Evolutionary conservation across 2,797 vertebrate genomes (phyloP).

Genomic region (Rhynchotus rufescens): DNA sequence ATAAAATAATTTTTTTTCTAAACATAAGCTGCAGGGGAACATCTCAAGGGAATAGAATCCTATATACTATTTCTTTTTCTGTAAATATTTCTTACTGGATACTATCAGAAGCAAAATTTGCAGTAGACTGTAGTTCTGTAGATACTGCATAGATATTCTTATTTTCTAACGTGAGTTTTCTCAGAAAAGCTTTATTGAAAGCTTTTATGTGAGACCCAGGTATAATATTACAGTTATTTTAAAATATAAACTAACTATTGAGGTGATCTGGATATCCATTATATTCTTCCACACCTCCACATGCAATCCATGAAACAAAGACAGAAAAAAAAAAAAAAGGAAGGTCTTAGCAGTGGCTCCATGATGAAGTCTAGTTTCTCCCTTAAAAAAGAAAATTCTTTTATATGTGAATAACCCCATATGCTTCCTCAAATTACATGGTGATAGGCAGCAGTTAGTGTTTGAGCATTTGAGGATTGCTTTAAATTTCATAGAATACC

Average conservation of each 20-base stretch:
- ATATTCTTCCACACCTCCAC: not conserved
- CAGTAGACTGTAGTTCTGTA: not conserved
- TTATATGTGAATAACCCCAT: not conserved
- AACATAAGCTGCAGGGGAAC: not conserved
- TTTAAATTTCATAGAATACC: not conserved
- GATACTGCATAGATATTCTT: not conserved
- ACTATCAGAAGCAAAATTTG: not conserved
- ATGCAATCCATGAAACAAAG: not conserved
- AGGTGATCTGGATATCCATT: accelerated
- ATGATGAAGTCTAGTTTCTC: not conserved
- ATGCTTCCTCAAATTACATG: not conserved
- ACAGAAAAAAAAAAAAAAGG: not conserved
- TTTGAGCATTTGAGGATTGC: not conserved
- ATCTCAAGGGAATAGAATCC: not conserved
- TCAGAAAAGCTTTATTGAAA: not conserved
- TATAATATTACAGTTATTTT: not conserved
- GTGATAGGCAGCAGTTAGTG: not conserved
- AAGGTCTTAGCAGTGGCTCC: not conserved
- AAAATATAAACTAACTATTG: not conserved
- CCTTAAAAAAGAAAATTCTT: not conserved
- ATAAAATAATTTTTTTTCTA: not conserved
- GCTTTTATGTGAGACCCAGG: not conserved
- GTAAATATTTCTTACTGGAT: not conserved
- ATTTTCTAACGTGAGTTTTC: not conserved
- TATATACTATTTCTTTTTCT: not conserved